Evolutionary conservation across 2,888 invertebrate genomes (phyloP).

Genomic region (Charanyca ferruginea): DNA sequence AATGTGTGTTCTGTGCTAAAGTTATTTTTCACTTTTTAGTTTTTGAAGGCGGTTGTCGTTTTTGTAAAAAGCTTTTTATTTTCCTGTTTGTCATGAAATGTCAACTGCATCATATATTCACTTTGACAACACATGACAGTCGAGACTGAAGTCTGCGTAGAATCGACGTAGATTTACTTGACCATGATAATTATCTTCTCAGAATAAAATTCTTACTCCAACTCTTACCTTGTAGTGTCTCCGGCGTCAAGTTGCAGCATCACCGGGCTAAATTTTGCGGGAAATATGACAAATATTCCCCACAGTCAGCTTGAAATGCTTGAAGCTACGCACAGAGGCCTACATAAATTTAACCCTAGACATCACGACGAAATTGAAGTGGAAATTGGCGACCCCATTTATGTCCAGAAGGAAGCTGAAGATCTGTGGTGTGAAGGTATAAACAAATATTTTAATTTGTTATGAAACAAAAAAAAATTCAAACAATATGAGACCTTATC

Average conservation of each 20-base stretch:
- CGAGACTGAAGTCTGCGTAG: no score
- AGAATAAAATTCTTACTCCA: neutral
- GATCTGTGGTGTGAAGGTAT: conserved; percentile 99
- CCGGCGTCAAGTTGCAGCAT: conserved; percentile 91
- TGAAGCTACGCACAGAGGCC: conserved; percentile 98
- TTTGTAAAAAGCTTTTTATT: no score
- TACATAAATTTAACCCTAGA: conserved; percentile 98
- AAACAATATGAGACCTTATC: no score
- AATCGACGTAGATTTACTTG: no score
- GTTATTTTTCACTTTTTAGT: no score
- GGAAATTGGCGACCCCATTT: conserved; percentile 99
- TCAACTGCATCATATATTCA: no score
- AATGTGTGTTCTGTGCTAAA: no score
- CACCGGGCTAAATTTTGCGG: conserved; percentile 90
- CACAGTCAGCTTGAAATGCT: conserved; percentile 96
- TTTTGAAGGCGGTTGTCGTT: no score
- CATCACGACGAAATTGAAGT: conserved; percentile 99
- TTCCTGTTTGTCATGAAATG: no score
- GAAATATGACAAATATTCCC: conserved; percentile 93
- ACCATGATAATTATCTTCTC: neutral
- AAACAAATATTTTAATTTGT: no score
- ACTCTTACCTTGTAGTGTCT: conserved; percentile 81
- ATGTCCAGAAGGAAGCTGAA: conserved; percentile 98
- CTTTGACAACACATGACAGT: neutral
- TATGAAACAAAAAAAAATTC: conserved; percentile 6